Conservation (phyloP, 2,113 vertebrate species). For the Calidris pygmaea region DNA sequence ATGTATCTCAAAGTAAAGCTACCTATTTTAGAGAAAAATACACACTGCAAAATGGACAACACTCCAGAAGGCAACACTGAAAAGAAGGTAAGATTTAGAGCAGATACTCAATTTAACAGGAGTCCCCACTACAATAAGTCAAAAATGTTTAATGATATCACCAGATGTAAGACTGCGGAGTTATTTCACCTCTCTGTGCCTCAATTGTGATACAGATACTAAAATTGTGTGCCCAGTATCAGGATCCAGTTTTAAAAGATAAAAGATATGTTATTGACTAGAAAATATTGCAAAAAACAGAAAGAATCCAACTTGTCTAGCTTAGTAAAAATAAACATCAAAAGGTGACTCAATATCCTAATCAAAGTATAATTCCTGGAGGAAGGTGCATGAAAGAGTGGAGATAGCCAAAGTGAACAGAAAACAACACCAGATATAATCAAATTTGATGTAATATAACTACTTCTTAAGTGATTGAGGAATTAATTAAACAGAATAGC, state of each 20-base stretch:
- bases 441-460: not conserved
- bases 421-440: not conserved
- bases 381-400: not conserved
- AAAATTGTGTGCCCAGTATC: not conserved
- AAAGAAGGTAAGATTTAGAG: not conserved
- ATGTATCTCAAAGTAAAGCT: not conserved
- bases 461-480: not conserved
- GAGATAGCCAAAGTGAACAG: not conserved
- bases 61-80: no score
- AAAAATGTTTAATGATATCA: not conserved
- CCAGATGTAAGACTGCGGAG: not conserved
- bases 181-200: not conserved
- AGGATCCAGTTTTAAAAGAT: not conserved
- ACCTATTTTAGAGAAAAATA: not conserved
- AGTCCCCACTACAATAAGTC: not conserved
- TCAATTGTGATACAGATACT: not conserved
- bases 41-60: not conserved
- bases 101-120: not conserved
- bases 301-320: not conserved
- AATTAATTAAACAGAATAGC: not conserved
- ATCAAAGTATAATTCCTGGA: not conserved
- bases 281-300: not conserved
- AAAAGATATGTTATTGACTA: not conserved
- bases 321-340: not conserved
- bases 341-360: not conserved